Base-by-base conservation (phyloP, 1,140 invertebrate species). In the Zophobas atratus region DNA sequence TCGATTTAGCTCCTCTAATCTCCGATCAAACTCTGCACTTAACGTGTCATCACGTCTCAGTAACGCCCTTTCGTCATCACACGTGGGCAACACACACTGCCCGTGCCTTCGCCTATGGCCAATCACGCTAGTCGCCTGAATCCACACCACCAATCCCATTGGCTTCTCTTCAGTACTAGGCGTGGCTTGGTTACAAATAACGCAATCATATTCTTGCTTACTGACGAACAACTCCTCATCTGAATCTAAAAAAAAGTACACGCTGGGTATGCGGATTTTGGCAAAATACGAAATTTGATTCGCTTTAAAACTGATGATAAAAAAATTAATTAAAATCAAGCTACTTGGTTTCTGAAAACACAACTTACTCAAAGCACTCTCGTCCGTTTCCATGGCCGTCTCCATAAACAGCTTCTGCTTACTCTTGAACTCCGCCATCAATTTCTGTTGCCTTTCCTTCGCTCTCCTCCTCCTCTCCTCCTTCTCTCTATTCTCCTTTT, bases 371-470 rank as follows among this genome's bases (percentile, higher is more conserved):
- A 70, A 72, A 35, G 67, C 20, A 60, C 77, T 77, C 41, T 84
- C 84, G 88, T 89, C 92, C 71, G 88, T 91, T 87, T 92, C 92
- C 92, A 93, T 94, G 1, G 93, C 92, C 79, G 93, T 92, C 83
- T 96, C 92, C 93, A 98, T 94, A 86, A 98, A 98, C 83, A 95
- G 93, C 83, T 95, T 95, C 87, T 98, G 97, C 77, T 94, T 93
- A 20, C 93, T 93, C 0, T 95, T 95, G 90, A 98, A 98, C 82
- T 98, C 95, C 43, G 93, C 93, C 94, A 99, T 97, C 60, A 99
- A 86, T 85, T 96, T 95, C 82, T 95, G 92, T 85, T 98, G 97
- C 8, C 96, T 90, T 84, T 98, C 96, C 77, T 93, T 93, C 0
- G 96, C 97, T 79, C 93, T 91, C 73, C 93, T 90, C 49, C 95